Evolutionary conservation across 2,113 vertebrate genomes (phyloP).

Genomic region (Balaeniceps rex): DNA sequence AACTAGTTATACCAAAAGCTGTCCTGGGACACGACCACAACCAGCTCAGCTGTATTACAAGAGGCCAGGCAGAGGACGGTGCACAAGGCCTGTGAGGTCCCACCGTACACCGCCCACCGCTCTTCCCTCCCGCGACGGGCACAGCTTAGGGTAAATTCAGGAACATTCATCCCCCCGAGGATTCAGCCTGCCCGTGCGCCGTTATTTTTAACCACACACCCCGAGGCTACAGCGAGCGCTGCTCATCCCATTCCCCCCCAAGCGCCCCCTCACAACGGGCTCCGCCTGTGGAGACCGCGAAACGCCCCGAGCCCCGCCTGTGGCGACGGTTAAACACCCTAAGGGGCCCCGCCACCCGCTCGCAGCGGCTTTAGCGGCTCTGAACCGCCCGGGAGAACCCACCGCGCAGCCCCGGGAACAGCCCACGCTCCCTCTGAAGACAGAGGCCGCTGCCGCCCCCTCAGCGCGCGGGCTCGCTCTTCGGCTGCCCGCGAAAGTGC

Average conservation of each 20-base stretch:
- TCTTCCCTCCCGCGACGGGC: rapidly evolving
- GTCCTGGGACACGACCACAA: rapidly evolving
- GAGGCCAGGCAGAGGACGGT: too few species aligned
- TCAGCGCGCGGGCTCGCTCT: rapidly evolving
- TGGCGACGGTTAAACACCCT: rapidly evolving
- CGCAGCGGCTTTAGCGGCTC: too few species aligned
- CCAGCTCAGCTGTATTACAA: not conserved
- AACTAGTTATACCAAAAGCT: too few species aligned
- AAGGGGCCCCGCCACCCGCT: rapidly evolving
- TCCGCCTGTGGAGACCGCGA: too few species aligned
- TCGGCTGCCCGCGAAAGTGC: rapidly evolving
- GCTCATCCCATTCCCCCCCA: not conserved
- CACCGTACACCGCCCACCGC: not conserved
- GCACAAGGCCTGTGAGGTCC: rapidly evolving
- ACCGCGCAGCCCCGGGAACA: rapidly evolving
- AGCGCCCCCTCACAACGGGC: too few species aligned
- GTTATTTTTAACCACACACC: not conserved
- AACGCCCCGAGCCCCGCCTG: rapidly evolving
- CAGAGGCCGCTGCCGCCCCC: too few species aligned
- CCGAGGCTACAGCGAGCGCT: not conserved
- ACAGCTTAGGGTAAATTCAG: too few species aligned
- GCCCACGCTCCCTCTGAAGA: rapidly evolving
- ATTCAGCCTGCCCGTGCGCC: too few species aligned
- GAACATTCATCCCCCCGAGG: too few species aligned
- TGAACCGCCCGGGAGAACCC: rapidly evolving